Percentiles rank a stretch among this genome's conserved stretches.
Evolutionary conservation across 2,113 vertebrate species (phyloP).

Genomic region (Myrmophylax atrothorax): DNA sequence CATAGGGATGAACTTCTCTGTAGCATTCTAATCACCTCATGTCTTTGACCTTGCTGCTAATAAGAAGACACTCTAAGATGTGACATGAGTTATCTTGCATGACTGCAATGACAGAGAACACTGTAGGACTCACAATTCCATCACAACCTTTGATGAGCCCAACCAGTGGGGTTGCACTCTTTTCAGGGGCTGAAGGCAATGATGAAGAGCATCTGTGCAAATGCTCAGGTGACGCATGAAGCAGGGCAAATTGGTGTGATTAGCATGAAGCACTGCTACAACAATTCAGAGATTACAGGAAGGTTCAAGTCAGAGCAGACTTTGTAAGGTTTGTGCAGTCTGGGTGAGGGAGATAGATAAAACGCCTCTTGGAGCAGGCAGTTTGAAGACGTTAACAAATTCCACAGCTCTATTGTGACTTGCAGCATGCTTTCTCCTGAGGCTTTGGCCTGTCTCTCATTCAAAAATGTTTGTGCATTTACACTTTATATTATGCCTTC

Average conservation of each 20-base stretch:
- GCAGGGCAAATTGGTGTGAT: not conserved
- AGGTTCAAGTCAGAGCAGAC: not conserved
- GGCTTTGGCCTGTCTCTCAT: not conserved
- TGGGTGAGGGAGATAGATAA: rapidly evolving
- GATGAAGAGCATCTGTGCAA: not conserved
- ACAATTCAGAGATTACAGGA: not conserved
- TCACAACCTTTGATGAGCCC: not conserved
- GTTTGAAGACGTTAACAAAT: not conserved
- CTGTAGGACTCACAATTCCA: rapidly evolving
- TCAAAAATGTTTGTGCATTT: not conserved
- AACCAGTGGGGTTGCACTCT: not conserved
- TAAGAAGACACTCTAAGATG: not conserved
- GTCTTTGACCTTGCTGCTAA: not conserved
- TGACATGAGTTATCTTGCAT: rapidly evolving
- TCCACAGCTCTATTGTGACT: rapidly evolving
- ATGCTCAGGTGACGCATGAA: not conserved
- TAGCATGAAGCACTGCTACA: not conserved
- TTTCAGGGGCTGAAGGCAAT: not conserved
- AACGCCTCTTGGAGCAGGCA: not conserved
- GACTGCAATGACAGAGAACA: not conserved
- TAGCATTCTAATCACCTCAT: not conserved
- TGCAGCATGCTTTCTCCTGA: not conserved
- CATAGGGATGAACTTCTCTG: not conserved
- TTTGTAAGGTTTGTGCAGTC: not conserved
- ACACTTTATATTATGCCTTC: not conserved